Percentiles rank a stretch among this genome's conserved stretches.
Evolutionary conservation across 2,113 vertebrate species (phyloP).

Genomic region (Tinamus guttatus): DNA sequence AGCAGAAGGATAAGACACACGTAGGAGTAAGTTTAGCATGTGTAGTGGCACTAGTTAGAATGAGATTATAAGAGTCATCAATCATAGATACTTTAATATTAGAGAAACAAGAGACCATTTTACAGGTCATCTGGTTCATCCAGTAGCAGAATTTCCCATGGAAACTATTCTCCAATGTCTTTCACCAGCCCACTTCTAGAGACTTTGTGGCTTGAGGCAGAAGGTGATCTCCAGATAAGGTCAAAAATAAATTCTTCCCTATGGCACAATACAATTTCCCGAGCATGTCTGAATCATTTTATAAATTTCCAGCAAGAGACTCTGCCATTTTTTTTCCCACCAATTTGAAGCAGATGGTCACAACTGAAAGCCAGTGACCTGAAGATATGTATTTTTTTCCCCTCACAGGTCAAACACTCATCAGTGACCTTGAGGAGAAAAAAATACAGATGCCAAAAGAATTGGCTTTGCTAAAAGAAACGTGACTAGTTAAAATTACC

Average conservation of each 20-base stretch:
- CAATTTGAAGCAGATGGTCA: slow-evolving; percentile 50
- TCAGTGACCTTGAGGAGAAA: not conserved
- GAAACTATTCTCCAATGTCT: not conserved
- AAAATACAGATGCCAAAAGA: not conserved
- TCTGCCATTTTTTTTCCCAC: not conserved
- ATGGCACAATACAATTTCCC: not conserved
- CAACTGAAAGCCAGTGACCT: slow-evolving; percentile 38
- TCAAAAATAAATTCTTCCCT: slow-evolving; percentile 3
- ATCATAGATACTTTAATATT: not conserved
- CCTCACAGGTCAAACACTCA: slow-evolving; percentile 18
- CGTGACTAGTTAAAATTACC: not conserved
- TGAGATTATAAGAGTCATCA: slow-evolving; percentile 10
- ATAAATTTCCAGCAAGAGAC: slow-evolving; percentile 12
- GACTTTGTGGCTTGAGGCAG: not conserved
- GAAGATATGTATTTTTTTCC: not conserved
- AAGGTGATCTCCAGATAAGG: slow-evolving; percentile 5
- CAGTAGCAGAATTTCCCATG: not conserved
- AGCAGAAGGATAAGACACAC: not conserved
- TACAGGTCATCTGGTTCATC: not conserved
- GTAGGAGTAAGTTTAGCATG: not conserved
- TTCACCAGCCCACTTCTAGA: not conserved
- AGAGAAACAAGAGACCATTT: not conserved
- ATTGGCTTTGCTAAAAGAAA: not conserved
- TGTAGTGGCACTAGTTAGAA: not conserved
- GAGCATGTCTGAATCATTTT: not conserved